Evolutionary conservation across 2,797 vertebrate species (phyloP).

Genomic region (Myioborus miniatus): DNA sequence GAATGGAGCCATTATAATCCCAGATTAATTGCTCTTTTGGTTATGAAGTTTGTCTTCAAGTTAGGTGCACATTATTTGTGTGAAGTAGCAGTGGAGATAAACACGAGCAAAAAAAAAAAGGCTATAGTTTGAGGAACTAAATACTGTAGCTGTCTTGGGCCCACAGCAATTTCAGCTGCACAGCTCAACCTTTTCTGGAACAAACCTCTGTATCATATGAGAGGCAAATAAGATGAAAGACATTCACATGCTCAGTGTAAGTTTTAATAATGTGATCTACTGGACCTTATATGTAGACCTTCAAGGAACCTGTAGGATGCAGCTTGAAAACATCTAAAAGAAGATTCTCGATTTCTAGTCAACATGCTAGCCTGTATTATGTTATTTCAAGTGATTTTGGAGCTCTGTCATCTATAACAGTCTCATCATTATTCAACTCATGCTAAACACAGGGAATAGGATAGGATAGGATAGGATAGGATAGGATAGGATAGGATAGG

Average conservation of each 20-base stretch:
- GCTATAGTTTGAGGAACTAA: neutral
- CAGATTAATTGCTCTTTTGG: neutral
- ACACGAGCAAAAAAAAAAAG: neutral
- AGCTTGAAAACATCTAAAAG: neutral
- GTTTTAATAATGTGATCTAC: neutral
- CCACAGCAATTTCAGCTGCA: neutral
- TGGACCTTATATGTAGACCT: neutral
- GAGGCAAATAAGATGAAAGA: neutral
- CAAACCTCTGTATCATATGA: neutral
- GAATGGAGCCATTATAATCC: neutral
- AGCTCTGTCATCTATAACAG: neutral
- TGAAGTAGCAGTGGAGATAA: neutral
- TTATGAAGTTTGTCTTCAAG: neutral
- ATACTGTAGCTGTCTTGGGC: neutral
- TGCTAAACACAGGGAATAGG: neutral
- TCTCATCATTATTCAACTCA: neutral
- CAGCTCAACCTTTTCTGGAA: neutral
- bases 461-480: neutral
- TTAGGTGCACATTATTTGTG: neutral
- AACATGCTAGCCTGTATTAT: neutral
- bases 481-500: neutral
- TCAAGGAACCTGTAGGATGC: neutral
- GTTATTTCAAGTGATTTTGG: neutral
- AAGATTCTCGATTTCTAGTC: neutral
- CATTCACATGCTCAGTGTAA: neutral